Conservation (phyloP, 2,797 vertebrate genomes). For the Chelon labrosus region DNA sequence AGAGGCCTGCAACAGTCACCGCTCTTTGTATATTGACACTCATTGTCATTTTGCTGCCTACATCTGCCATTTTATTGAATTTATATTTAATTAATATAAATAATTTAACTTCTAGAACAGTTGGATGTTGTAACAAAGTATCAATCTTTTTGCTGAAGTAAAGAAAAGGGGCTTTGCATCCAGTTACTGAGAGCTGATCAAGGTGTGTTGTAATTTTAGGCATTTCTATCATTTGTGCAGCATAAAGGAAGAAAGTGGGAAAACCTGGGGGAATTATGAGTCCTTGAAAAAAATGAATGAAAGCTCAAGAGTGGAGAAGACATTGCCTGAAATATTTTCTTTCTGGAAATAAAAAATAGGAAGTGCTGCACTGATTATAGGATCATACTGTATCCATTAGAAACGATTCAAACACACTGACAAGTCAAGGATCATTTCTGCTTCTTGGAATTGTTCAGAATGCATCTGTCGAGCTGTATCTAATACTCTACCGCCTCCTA, state of each 20-base stretch:
- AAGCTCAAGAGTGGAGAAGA: too few species aligned
- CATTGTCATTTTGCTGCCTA: too few species aligned
- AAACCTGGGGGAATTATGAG: neutral
- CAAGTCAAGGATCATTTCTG: neutral
- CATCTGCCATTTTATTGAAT: too few species aligned
- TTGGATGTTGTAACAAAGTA: too few species aligned
- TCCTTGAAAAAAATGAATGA: too few species aligned
- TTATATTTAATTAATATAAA: too few species aligned
- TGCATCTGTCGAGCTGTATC: neutral
- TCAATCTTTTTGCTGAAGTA: neutral
- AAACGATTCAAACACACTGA: neutral
- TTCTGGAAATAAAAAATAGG: too few species aligned
- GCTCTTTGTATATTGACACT: too few species aligned
- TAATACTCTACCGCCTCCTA: slow-evolving; percentile 45
- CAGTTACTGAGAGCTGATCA: neutral
- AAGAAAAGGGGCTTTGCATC: neutral
- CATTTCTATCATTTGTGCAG: neutral
- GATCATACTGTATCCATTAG: neutral
- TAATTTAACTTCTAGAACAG: too few species aligned
- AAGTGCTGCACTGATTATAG: neutral
- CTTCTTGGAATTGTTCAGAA: neutral
- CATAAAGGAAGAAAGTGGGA: neutral
- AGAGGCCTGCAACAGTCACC: too few species aligned
- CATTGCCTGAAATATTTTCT: neutral
- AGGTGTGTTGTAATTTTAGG: neutral